These are phyloP conservation scores for Ceyx margarethae DNA, from an alignment of 2,113 vertebrate genomes.

Conservation along the genomic window DNA sequence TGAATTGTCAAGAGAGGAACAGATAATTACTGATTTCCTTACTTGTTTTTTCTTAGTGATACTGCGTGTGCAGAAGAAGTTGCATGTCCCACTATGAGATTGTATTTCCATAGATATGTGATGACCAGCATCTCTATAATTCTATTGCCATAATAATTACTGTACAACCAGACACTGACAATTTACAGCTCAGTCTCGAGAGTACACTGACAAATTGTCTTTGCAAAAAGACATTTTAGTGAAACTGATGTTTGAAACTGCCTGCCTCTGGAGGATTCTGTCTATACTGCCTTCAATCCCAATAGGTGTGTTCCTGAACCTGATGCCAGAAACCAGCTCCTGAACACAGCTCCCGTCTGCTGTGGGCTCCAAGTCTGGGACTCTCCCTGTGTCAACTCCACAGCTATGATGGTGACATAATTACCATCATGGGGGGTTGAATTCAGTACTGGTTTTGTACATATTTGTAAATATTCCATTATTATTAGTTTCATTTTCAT, in stretches of 20 bases:
- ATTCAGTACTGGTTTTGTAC: neutral
- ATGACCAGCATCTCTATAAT: neutral
- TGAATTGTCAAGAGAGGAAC: neutral
- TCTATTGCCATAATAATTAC: neutral
- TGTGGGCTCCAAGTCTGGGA: no score
- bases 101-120: neutral
- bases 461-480: neutral
- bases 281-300: no score
- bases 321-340: no score
- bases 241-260: neutral
- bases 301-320: no score
- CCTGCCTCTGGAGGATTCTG: no score
- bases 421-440: neutral
- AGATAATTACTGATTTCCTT: neutral
- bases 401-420: no score
- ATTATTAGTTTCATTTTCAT: neutral
- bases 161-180: neutral
- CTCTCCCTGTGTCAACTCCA: no score
- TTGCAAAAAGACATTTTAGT: neutral
- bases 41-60: neutral
- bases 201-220: neutral
- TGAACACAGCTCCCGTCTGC: no score
- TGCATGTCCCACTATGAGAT: accelerated
- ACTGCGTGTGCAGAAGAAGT: neutral
- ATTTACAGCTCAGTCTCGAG: neutral